Percentiles rank a stretch among this genome's conserved stretches.
Evolutionary conservation across 2,113 vertebrate genomes (phyloP).

Genomic region (Caranx melampygus): DNA sequence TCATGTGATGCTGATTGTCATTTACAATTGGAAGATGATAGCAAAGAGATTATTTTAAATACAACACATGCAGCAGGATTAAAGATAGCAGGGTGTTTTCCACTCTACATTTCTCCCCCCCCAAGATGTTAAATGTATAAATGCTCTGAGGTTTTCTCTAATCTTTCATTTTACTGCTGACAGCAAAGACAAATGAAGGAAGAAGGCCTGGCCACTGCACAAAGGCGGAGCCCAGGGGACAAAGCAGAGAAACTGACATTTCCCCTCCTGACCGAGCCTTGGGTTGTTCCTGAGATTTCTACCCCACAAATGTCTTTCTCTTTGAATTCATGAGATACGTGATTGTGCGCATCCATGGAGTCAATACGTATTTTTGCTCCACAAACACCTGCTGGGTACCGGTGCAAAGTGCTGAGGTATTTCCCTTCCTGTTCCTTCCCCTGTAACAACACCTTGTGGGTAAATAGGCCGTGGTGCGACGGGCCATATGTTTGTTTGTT

Average conservation of each 20-base stretch:
- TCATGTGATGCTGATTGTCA: slow-evolving; percentile 22
- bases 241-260: slow-evolving; percentile 25
- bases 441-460: not conserved
- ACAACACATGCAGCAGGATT: slow-evolving; percentile 35
- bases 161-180: slow-evolving; percentile 71
- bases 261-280: slow-evolving; percentile 14
- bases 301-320: slow-evolving; percentile 1
- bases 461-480: not conserved
- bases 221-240: slow-evolving; percentile 44
- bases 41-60: slow-evolving; percentile 13
- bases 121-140: slow-evolving; percentile 49
- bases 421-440: not conserved
- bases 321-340: slow-evolving; percentile 16
- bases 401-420: not conserved
- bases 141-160: slow-evolving; percentile 58
- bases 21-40: slow-evolving; percentile 15
- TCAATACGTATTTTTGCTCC: slow-evolving; percentile 14
- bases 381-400: slow-evolving; percentile 2
- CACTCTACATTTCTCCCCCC: slow-evolving; percentile 46
- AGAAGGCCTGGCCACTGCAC: slow-evolving; percentile 51
- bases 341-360: slow-evolving; percentile 10
- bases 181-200: slow-evolving; percentile 68
- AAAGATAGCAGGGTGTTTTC: slow-evolving; percentile 30
- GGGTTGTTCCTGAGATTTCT: slow-evolving; percentile 20
- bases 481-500: slow-evolving; percentile 45